Evolutionary conservation across 2,113 vertebrate species (phyloP).

Genomic region (Pelobates fuscus): DNA sequence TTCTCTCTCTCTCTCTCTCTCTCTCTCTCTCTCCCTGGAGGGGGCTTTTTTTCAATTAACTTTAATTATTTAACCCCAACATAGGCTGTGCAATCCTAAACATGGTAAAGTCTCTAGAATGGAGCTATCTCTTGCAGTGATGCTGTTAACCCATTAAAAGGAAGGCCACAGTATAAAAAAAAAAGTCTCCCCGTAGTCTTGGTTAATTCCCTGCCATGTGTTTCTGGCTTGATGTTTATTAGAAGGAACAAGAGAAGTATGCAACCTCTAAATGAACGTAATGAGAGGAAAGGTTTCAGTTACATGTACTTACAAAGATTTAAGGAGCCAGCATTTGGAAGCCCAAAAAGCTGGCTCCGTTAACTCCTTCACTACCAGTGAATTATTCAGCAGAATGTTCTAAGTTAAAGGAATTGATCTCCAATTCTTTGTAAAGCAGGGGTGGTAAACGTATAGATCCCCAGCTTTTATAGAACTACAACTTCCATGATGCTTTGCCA

Average conservation of each 20-base stretch:
- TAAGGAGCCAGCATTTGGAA: constrained; percentile 1
- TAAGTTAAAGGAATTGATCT: too few species aligned
- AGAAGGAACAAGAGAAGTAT: constrained; percentile 36
- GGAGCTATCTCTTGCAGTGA: not conserved
- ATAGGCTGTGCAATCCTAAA: not conserved
- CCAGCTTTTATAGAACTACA: too few species aligned
- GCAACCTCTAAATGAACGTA: constrained; percentile 11
- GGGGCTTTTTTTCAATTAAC: constrained; percentile 12
- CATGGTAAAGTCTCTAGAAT: not conserved
- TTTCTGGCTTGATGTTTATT: constrained; percentile 41
- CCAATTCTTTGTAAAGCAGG: too few species aligned
- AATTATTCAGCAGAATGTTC: not conserved
- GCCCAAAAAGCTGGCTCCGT: not conserved
- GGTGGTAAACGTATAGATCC: too few species aligned
- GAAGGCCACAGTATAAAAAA: not conserved
- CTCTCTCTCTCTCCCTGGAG: constrained; percentile 5
- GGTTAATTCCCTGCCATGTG: constrained; percentile 15
- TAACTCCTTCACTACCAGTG: not conserved
- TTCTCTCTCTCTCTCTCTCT: constrained; percentile 12
- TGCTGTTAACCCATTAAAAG: constrained; percentile 9
- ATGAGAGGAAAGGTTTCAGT: constrained; percentile 26
- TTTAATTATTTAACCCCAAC: constrained; percentile 15
- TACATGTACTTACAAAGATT: constrained; percentile 7
- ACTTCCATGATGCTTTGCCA: too few species aligned
- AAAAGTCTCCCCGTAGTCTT: constrained; percentile 2